Evolutionary conservation across 2,113 vertebrate species (phyloP).

Genomic region (Microcebus griseorufus): DNA sequence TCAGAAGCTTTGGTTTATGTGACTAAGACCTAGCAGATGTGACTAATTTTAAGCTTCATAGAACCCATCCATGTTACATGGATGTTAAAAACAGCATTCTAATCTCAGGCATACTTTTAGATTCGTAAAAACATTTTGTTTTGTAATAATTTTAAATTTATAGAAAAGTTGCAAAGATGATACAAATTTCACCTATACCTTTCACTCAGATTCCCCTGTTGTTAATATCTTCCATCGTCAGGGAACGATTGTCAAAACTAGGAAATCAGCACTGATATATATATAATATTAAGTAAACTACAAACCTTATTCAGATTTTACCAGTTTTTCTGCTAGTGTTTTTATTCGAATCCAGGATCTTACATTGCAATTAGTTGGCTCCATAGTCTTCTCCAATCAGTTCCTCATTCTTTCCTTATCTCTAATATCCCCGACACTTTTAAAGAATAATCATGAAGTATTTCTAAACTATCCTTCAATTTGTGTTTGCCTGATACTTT

Average conservation of each 20-base stretch:
- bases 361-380: no score
- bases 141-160: not conserved
- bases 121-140: not conserved
- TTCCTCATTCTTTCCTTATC: not conserved
- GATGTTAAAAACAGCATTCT: not conserved
- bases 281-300: not conserved
- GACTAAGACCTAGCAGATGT: not conserved
- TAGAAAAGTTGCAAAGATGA: not conserved
- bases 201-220: not conserved
- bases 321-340: not conserved
- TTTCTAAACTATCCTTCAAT: not conserved
- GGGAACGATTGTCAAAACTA: not conserved
- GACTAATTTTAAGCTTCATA: not conserved
- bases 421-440: not conserved
- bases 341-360: not conserved
- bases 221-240: not conserved
- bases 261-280: not conserved
- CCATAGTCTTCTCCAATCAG: not conserved
- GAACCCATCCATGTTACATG: not conserved
- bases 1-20: not conserved
- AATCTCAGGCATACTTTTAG: not conserved
- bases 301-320: not conserved
- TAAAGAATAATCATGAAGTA: no score
- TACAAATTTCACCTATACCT: not conserved
- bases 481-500: not conserved